Evolutionary conservation across 2,888 invertebrate genomes (phyloP), one percentile per base, ranked within the genome.

Genomic region (Hirtodrosophila trivittata): DNA sequence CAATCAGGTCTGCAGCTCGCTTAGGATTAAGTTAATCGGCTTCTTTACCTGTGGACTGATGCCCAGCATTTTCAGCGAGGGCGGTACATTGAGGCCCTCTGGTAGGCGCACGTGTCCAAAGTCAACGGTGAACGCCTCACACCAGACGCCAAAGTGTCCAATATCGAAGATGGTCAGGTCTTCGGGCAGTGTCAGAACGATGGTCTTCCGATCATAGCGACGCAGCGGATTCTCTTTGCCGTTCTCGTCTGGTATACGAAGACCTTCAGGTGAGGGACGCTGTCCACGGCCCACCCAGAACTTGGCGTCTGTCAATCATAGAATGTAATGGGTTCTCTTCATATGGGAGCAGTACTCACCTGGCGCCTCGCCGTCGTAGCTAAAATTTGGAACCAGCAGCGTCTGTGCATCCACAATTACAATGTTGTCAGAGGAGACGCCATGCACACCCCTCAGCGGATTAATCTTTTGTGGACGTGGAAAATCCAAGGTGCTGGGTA

Each of bases 341-440:
- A 14, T 52, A 60, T 30, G 41, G 10, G 12, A 8, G 8, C 16
- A 12, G 2, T 38, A 70, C 78, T 91, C 88, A 97, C 97, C 97
- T 89, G 97, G 97, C 41, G 97, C 97, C 91, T 95, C 95, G 62
- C 97, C 97, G 87, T 98, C 97, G 88, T 97, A 97, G 9, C 95
- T 96, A 90, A 98, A 96, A 91, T 95, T 95, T 14, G 97, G 97
- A 77, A 98, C 93, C 75, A 97, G 93, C 76, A 97, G 93, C 12
- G 97, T 97, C 92, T 97, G 97, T 13, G 97, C 97, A 91, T 98
- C 97, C 38, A 97, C 97, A 66, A 97, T 94, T 38, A 97, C 96
- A 73, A 98, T 93, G 69, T 95, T 94, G 87, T 97, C 97, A 0
- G 97, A 97, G 30, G 94, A 92, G 1, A 97, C 95, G 16, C 93